A percentile compares a stretch with the other conserved stretches of the same genome.
phyloP scores from a whole-genome alignment of 2,113 vertebrate genomes.

The Antidorcas marsupialis region DNA sequence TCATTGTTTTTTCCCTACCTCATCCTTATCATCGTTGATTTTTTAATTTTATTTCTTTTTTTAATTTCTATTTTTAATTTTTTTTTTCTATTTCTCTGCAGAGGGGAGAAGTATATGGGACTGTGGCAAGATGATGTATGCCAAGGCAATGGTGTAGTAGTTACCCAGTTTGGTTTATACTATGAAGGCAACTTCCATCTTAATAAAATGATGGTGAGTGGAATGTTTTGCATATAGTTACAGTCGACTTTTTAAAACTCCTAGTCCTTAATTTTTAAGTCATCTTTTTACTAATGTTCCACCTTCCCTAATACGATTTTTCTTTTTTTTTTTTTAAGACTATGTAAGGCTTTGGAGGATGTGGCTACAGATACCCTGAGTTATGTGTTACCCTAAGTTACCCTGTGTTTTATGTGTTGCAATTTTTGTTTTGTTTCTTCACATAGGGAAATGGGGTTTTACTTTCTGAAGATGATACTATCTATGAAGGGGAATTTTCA shows the following conservation, averaged over 20 bases:
- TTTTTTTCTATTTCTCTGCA: conserved; percentile 64
- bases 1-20: not conserved
- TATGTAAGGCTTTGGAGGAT: not conserved
- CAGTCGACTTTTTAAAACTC: not conserved
- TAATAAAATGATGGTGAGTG: conserved; percentile 97
- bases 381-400: not conserved
- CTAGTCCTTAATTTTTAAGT: not conserved
- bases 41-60: not conserved
- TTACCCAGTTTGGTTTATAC: conserved; percentile 98
- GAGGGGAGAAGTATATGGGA: conserved; percentile 98
- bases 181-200: conserved; percentile 95
- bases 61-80: not conserved
- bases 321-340: not conserved
- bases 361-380: not conserved
- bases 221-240: accelerated
- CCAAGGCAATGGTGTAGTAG: conserved; percentile 94
- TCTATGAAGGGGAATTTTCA: conserved; percentile 96
- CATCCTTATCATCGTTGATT: not conserved
- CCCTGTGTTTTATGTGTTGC: not conserved
- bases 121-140: conserved; percentile 95
- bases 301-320: not conserved
- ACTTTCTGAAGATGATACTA: conserved; percentile 96
- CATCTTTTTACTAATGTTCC: not conserved
- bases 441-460: conserved; percentile 91
- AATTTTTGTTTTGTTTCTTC: conserved; percentile 34